Evolutionary conservation across 1,140 invertebrate species (phyloP), one percentile per base, ranked within the genome.

Genomic region (Meloidogyne hapla): DNA sequence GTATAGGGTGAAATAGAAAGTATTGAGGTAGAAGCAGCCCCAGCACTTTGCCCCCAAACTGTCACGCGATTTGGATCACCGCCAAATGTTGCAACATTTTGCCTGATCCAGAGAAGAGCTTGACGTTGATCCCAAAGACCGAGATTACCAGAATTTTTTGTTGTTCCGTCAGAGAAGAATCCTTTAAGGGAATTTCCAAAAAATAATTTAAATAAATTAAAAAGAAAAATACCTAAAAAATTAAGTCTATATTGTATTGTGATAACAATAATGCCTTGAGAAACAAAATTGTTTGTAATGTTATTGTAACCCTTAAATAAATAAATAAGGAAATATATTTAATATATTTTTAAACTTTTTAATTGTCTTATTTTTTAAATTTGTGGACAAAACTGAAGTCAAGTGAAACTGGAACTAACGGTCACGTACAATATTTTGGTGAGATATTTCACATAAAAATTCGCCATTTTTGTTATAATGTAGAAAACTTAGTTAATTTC

Each of bases 31-130:
- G 74, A 77, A 25, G 78, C 90, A 0, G 90, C 90, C 0, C 92
- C 92, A 9, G 92, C 91, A 75, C 91, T 91, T 82, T 92, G 91
- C 2, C 93, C 93, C 1, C 92, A 79, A n/a, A 88, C 88, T 0
- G 92, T 93, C 0, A 94, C 91, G 1, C 88, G 87, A 76, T 90
- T 88, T 0, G 91, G 90, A 88, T 94, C 91, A 9, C 89, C 89
- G 25, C 89, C 89, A 78, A 90, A 90, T 73, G 84, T 76, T 28
- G 85, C 79, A 63, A 90, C 89, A 62, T 84, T 84, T 25, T 81
- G 61, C 9, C 74, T 28, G n/a, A 81, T 66, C 82, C 82, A 81
- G n/a, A 78, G 28, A 12, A 81, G 74, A 8, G 80, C 80, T 26
- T 76, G 65, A 12, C 63, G 42, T 63, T 81, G 80, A 77, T 81